Conservation (phyloP, 2,113 vertebrate species). For the Pagrus major region DNA sequence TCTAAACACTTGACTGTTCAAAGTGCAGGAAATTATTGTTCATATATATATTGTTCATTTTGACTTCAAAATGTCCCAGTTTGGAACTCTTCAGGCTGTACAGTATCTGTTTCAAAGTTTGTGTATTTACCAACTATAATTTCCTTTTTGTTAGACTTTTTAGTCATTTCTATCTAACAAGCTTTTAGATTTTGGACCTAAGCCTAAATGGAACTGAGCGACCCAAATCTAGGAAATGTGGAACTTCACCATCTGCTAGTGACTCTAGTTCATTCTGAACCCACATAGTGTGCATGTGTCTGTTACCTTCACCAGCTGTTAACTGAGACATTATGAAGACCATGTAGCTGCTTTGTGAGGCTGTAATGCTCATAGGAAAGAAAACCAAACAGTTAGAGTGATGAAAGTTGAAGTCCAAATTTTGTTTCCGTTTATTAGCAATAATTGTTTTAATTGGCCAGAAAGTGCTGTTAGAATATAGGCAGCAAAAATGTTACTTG, state of each 20-base stretch:
- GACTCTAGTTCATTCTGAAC: neutral
- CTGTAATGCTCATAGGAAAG: neutral
- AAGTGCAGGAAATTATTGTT: constrained; percentile 30
- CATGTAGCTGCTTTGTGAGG: neutral
- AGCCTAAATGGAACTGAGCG: neutral
- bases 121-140: neutral
- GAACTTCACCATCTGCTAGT: neutral
- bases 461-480: neutral
- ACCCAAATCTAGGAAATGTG: neutral
- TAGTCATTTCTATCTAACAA: neutral
- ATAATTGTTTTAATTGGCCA: neutral
- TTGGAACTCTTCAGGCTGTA: neutral
- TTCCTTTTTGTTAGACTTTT: neutral
- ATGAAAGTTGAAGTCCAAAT: neutral
- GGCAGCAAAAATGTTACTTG: too few species aligned
- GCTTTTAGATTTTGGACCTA: neutral
- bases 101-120: neutral
- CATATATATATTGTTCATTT: too few species aligned
- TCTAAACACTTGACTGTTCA: neutral
- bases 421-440: neutral
- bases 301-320: neutral
- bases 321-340: neutral
- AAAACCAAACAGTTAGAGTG: neutral
- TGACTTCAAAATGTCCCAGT: neutral
- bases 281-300: neutral